Conservation (phyloP, 2,888 invertebrate genomes). For the Ceramica pisi region DNA sequence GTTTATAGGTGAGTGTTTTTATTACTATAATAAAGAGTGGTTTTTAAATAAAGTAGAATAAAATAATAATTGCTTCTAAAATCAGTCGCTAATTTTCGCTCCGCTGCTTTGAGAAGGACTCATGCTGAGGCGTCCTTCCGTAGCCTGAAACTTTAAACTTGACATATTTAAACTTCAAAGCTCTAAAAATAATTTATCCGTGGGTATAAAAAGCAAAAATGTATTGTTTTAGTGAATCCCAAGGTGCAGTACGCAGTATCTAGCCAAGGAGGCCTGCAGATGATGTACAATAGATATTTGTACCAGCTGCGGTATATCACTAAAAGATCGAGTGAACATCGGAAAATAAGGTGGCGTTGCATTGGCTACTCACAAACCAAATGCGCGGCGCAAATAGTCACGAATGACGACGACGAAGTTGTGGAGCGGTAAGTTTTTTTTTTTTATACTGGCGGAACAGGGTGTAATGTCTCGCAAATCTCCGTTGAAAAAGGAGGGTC, state of each 20-base stretch:
- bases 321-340: slow-evolving; percentile 44
- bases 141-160: no score
- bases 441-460: neutral
- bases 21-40: neutral
- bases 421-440: slow-evolving; percentile 74
- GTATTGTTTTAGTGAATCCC: slow-evolving; percentile 42
- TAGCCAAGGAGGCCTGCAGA: slow-evolving; percentile 81
- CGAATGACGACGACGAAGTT: slow-evolving; percentile 77
- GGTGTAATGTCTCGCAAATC: no score
- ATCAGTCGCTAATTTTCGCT: neutral
- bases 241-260: slow-evolving; percentile 81
- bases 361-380: slow-evolving; percentile 76
- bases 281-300: slow-evolving; percentile 81
- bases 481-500: no score
- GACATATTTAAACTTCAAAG: neutral
- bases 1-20: slow-evolving; percentile 28
- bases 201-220: neutral
- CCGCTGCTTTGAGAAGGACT: slow-evolving; percentile 35
- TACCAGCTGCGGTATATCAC: slow-evolving; percentile 80
- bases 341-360: slow-evolving; percentile 81
- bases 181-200: neutral
- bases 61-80: neutral
- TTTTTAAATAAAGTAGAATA: neutral
- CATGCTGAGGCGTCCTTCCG: neutral
- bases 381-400: slow-evolving; percentile 81